Conservation (phyloP, 2,888 invertebrate species). For the Amphipyra tragopoginis region DNA sequence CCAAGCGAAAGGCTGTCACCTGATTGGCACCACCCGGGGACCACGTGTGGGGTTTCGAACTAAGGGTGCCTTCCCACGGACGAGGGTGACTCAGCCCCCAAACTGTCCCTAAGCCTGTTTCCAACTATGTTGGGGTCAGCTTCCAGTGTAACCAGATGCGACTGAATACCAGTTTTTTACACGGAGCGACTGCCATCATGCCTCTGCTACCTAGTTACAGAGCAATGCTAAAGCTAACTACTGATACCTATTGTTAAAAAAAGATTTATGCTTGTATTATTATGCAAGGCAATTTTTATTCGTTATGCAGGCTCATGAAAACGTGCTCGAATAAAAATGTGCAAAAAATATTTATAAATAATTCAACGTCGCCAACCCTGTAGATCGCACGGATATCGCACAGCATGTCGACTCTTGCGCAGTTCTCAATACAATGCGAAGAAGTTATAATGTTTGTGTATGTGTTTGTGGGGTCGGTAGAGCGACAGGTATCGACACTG, state of each 20-base stretch:
- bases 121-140: no score
- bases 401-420: conserved; percentile 64
- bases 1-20: no score
- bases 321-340: conserved; percentile 16
- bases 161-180: no score
- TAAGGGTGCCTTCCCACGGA: no score
- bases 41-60: no score
- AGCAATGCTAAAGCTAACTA: no score
- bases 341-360: conserved; percentile 18
- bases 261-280: conserved; percentile 11
- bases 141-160: no score
- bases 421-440: conserved; percentile 55
- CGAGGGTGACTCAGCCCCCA: no score
- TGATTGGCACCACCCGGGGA: no score
- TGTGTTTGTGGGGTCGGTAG: conserved; percentile 12
- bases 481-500: conserved; percentile 39
- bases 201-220: no score
- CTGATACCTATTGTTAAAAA: neutral
- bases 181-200: no score
- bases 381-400: conserved; percentile 62
- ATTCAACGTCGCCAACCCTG: conserved; percentile 57
- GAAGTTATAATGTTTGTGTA: conserved; percentile 52
- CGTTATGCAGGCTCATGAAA: conserved; percentile 26
- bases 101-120: no score
- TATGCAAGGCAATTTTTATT: neutral